Evolutionary conservation across 2,888 invertebrate species (phyloP).

Genomic region (Melolontha melolontha): DNA sequence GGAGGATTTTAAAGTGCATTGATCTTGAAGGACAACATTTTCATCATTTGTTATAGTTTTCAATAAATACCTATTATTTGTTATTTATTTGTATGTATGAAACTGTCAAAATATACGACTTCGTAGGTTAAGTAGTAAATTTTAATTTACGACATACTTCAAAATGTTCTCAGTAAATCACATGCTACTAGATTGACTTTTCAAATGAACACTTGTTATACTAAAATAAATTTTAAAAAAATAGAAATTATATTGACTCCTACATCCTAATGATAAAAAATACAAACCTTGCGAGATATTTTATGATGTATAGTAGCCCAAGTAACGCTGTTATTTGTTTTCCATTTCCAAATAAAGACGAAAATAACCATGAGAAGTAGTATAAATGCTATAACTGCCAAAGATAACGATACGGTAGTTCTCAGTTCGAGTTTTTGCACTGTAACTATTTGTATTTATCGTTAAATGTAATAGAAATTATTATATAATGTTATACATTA

Average conservation of each 20-base stretch:
- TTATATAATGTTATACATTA: constrained; percentile 44
- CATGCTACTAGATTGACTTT: no score
- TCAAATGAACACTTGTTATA: no score
- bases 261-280: no score
- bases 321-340: constrained; percentile 61
- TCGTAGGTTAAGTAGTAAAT: no score
- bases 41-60: no score
- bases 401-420: constrained; percentile 56
- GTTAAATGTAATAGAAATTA: constrained; percentile 4
- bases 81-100: no score
- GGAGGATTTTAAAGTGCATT: no score
- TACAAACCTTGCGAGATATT: constrained; percentile 56
- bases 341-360: constrained; percentile 60
- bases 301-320: constrained; percentile 56
- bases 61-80: no score
- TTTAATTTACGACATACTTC: no score
- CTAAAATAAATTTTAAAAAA: background rate
- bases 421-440: constrained; percentile 57
- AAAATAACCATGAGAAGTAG: constrained; percentile 52
- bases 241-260: background rate
- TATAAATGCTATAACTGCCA: constrained; percentile 58
- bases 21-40: no score
- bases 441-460: constrained; percentile 53
- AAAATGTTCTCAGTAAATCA: no score
- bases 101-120: constrained; percentile 1